Evolutionary conservation across 2,797 vertebrate genomes (phyloP), one percentile per base, ranked within the genome.

Genomic region (Peromyscus aztecus): DNA sequence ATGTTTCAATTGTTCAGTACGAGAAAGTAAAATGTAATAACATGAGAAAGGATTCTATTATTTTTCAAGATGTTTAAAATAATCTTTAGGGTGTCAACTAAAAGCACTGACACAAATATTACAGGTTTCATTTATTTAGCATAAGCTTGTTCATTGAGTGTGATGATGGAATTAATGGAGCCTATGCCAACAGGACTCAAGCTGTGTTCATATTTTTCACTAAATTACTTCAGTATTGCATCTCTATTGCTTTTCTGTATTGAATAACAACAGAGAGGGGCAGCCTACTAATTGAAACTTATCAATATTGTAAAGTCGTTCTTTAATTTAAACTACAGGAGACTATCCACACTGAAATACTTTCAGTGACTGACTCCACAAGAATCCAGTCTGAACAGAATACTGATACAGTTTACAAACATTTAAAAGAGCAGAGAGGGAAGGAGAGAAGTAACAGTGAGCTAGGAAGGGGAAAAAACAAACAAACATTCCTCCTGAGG

Each of bases 271-370:
- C 9, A 76, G 89, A 75, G 27, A 55, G 37, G 37, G 1, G 93
- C 19, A 80, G 89, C 13, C 88, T 63, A 77, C 21, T 91, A 97
- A 96, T 0, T 65, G 55, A 89, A 96, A 80, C 40, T 37, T 87
- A 91, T 73, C 83, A 95, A 52, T 94, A 90, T 43, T 67, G 8
- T 59, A 88, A 94, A 75, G 24, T 11, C 55, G 23, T 95, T 69
- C 63, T 96, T 95, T 92, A 92, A 78, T 96, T 78, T 91, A 90
- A 92, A 71, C 90, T 75, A 75, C 40, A 85, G 73, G 61, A 87
- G n/a, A 80, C 2, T 65, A 93, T 43, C 2, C 7, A 88, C 46
- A 89, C 71, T 31, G 43, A 96, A 93, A 93, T 31, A 75, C 71
- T 27, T 43, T 27, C 11, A 75, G 40, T 75, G 4, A 27, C 71